Evolutionary conservation across 2,113 vertebrate genomes (phyloP), one percentile per base, ranked within the genome.

Genomic region (Entelurus aequoreus): DNA sequence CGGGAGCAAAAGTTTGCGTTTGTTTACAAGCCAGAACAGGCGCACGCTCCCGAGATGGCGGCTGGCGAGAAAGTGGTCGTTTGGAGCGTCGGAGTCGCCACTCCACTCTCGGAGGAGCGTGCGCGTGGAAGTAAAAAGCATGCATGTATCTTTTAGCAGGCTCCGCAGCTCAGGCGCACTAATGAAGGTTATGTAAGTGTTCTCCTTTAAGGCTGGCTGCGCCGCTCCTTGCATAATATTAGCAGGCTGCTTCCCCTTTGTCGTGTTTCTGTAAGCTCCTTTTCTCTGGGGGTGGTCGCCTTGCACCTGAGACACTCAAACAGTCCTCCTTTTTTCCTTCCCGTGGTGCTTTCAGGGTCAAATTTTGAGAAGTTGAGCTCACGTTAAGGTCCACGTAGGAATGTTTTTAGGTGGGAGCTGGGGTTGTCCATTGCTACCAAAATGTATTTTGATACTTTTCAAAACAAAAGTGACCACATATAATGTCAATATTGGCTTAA

Each of bases 151-250:
- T 84, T 84, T 84, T 52, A 82, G 68, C 66, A 75, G 66, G 52
- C 75, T 80, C 73, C 61, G 6, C 56, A 72, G 72, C 7, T 54
- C 71, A 48, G 60, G 62, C 56, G 42, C 69, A 42, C 69, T 86
- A 80, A 86, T 80, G 71, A 75, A 52, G 10, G 8, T 88, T 88
- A 84, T 54, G 54, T 86, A 86, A 88, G 65, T 28, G 68, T 68
- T 69, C 77, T 62, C 70, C 79, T 79, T 69, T 46, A 66, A 77
- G 79, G 49, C 76, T 55, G 21, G 5, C n/a, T 1, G 62, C 62
- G 63, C 70, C 38, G 36, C 16, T 73, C 63, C 10, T 83, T 83
- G 59, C 76, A 73, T 75, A 80, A 85, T 65, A 69, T 73, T 65
- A 63, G 47, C 1, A 42, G 42, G 42, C 42, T 12, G 3, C 42